These are phyloP conservation scores for Anabas testudineus DNA, from an alignment of 2,797 vertebrate species.

Conservation along the genomic window DNA sequence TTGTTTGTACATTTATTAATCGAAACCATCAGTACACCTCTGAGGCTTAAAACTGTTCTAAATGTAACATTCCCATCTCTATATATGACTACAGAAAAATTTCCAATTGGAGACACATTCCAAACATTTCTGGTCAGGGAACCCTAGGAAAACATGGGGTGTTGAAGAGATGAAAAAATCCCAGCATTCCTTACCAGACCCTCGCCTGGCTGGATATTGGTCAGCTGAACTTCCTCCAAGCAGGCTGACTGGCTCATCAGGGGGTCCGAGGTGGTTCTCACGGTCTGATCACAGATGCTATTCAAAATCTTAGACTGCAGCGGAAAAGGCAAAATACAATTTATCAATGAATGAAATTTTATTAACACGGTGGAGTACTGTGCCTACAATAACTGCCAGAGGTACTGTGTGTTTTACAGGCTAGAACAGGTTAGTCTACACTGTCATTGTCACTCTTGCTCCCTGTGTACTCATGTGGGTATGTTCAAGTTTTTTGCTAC, in stretches of 20 bases:
- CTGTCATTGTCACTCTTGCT: conserved; percentile 10
- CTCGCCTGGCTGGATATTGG: conserved; percentile 91
- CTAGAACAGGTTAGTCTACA: conserved; percentile 9
- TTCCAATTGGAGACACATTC: conserved; percentile 41
- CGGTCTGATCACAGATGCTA: conserved; percentile 93
- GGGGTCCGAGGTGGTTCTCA: conserved; percentile 90
- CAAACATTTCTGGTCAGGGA: conserved; percentile 24
- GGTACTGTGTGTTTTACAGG: conserved; percentile 17
- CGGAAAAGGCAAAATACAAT: conserved; percentile 25
- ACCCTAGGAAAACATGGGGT: conserved; percentile 7
- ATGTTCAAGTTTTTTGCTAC: conserved; percentile 17
- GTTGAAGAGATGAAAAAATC: neutral
- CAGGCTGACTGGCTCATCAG: conserved; percentile 93
- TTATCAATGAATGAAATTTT: conserved; percentile 12
- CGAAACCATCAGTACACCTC: too few relatives aligned
- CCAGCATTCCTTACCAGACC: conserved; percentile 89
- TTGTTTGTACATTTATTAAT: too few relatives aligned
- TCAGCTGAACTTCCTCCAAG: conserved; percentile 92
- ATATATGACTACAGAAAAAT: too few relatives aligned
- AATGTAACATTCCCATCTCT: too few relatives aligned
- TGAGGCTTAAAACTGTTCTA: too few relatives aligned
- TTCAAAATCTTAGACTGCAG: conserved; percentile 93
- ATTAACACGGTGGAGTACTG: neutral
- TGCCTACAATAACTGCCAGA: conserved; percentile 7
- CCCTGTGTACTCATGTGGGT: conserved; percentile 9